Evolutionary conservation across 2,888 invertebrate genomes (phyloP).

Genomic region (Eubasilissa splendida): DNA sequence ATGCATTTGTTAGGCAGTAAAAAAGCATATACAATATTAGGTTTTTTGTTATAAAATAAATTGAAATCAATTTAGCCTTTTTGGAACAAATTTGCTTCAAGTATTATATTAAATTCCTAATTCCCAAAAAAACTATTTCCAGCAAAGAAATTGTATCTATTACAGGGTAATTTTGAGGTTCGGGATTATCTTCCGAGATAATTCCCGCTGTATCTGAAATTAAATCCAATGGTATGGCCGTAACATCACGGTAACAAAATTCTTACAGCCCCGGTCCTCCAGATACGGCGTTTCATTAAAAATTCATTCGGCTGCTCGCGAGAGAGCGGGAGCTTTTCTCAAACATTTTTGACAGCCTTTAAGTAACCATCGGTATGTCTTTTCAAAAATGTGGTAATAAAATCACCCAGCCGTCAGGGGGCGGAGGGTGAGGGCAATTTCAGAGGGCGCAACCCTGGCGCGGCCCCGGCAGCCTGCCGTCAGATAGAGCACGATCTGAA

Average conservation of each 20-base stretch:
- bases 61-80: no score
- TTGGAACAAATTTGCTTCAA: no score
- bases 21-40: no score
- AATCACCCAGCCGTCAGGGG: slow-evolving; percentile 11
- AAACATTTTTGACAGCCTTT: slow-evolving; percentile 31
- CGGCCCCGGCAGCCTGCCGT: slow-evolving; percentile 17
- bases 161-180: slow-evolving; percentile 14
- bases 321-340: slow-evolving; percentile 5
- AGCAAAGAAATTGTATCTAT: slow-evolving; percentile 16
- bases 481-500: slow-evolving; percentile 58
- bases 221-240: slow-evolving; percentile 14
- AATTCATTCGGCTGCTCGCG: slow-evolving; percentile 9
- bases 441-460: slow-evolving; percentile 13
- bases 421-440: not conserved
- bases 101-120: no score
- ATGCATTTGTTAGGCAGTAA: no score
- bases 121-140: not conserved
- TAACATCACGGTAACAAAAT: not conserved
- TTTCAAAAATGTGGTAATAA: slow-evolving; percentile 17
- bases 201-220: slow-evolving; percentile 25
- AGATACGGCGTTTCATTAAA: slow-evolving; percentile 18
- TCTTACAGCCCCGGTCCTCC: not conserved
- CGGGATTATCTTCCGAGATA: not conserved
- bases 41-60: no score
- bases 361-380: slow-evolving; percentile 17